Percentiles rank a stretch among this genome's conserved stretches.
phyloP scores from a whole-genome alignment of 2,113 vertebrate genomes.

The Shinisaurus crocodilurus region DNA sequence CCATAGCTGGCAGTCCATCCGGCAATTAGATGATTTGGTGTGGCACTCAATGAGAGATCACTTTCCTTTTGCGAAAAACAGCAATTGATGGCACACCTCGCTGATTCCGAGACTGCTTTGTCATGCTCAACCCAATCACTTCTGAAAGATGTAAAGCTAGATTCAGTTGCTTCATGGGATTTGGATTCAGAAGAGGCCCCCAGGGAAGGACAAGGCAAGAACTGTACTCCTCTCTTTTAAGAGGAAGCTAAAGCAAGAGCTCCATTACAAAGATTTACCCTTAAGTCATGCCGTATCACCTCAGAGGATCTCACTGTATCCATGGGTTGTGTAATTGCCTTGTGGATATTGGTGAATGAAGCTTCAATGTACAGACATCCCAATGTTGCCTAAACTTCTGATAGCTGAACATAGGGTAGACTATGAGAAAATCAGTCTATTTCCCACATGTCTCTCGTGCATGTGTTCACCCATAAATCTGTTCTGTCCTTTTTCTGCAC shows the following conservation, averaged over 20 bases:
- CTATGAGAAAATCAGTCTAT: background rate
- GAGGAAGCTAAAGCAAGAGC: background rate
- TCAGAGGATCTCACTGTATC: background rate
- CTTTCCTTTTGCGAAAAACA: conserved; percentile 35
- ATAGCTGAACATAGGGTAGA: no score
- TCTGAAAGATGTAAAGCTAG: conserved; percentile 2
- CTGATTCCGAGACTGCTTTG: background rate
- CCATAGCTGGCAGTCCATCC: background rate
- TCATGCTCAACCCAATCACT: fast-evolving
- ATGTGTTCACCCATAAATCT: background rate
- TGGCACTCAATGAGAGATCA: conserved; percentile 4
- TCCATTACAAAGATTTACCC: background rate
- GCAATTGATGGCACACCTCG: conserved; percentile 17
- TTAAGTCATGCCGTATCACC: background rate
- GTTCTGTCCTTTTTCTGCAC: background rate
- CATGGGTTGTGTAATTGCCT: background rate
- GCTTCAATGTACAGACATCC: background rate
- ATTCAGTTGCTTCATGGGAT: background rate
- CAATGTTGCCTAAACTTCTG: background rate
- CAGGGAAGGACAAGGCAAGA: background rate
- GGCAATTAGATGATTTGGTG: conserved; percentile 23
- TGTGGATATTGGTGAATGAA: background rate
- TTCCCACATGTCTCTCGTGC: background rate
- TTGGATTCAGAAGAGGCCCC: background rate
- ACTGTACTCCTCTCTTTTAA: background rate